phyloP scores from a whole-genome alignment of 2,113 vertebrate species.

The Tychaedon coryphoeus region DNA sequence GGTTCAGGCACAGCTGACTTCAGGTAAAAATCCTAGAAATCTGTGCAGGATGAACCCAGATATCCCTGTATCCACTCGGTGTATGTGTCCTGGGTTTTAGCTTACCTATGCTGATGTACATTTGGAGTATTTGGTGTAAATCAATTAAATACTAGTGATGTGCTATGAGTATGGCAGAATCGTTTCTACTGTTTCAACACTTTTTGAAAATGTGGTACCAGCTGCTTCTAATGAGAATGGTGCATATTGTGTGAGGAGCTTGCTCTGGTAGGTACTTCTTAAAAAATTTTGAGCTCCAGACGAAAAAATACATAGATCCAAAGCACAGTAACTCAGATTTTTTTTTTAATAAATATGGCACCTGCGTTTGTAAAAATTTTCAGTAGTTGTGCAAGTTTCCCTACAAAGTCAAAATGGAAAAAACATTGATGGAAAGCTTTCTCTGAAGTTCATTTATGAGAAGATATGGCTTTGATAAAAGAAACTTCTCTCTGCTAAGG shows the following conservation, averaged over 20 bases:
- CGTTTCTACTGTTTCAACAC: neutral
- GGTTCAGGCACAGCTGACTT: neutral
- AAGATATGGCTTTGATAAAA: neutral
- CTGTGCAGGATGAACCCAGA: neutral
- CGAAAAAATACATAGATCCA: neutral
- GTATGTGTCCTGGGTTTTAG: neutral
- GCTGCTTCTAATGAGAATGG: neutral
- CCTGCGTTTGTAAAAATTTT: neutral
- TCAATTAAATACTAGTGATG: neutral
- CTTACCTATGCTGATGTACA: neutral
- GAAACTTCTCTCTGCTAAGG: neutral
- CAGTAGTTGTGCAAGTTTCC: neutral
- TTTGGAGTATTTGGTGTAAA: neutral
- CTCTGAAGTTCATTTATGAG: neutral
- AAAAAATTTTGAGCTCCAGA: neutral
- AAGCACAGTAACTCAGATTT: neutral
- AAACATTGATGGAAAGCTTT: neutral
- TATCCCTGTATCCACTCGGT: neutral
- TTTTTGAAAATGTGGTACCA: neutral
- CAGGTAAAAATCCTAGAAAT: neutral
- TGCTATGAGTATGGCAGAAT: neutral
- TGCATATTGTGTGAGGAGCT: neutral
- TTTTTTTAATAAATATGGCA: neutral
- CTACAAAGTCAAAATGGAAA: neutral
- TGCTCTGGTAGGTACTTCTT: neutral